phyloP scores from a whole-genome alignment of 2,113 vertebrate species.

The Austrofundulus limnaeus region DNA sequence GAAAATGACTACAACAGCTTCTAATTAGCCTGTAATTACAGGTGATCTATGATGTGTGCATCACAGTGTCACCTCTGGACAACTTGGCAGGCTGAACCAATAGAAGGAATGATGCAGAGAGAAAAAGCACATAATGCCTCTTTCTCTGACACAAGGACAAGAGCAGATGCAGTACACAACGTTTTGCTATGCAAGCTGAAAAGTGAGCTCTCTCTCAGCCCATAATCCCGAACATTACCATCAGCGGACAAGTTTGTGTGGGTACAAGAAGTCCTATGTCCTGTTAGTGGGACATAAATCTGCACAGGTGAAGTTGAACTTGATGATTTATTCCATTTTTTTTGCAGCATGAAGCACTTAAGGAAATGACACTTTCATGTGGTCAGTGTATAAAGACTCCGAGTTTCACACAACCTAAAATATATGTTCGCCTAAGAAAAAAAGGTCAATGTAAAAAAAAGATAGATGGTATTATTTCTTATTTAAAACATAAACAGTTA shows the following conservation, averaged over 20 bases:
- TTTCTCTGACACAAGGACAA: constrained; percentile 43
- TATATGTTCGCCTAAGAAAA: too few species aligned
- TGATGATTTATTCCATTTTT: neutral
- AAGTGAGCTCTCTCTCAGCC: constrained; percentile 34
- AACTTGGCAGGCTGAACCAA: neutral
- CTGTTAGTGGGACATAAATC: neutral
- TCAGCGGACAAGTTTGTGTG: constrained; percentile 20
- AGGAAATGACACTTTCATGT: constrained; percentile 7
- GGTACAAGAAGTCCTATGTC: constrained; percentile 2
- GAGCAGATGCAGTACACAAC: constrained; percentile 25
- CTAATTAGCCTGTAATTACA: constrained; percentile 7
- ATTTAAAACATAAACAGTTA: too few species aligned
- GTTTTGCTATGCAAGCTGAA: constrained; percentile 46
- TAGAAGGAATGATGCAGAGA: constrained; percentile 20
- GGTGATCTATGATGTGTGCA: constrained; percentile 6
- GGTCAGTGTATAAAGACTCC: neutral
- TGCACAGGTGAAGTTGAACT: neutral
- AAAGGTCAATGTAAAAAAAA: too few species aligned
- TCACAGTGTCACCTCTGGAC: constrained; percentile 15
- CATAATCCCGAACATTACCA: constrained; percentile 8
- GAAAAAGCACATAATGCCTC: constrained; percentile 10
- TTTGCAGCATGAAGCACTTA: neutral
- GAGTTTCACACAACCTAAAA: neutral
- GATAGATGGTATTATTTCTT: too few species aligned
- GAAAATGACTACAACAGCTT: neutral